Evolutionary conservation across 2,797 vertebrate genomes (phyloP), one percentile per base, ranked within the genome.

Genomic region (Coranthus polyacanthus): DNA sequence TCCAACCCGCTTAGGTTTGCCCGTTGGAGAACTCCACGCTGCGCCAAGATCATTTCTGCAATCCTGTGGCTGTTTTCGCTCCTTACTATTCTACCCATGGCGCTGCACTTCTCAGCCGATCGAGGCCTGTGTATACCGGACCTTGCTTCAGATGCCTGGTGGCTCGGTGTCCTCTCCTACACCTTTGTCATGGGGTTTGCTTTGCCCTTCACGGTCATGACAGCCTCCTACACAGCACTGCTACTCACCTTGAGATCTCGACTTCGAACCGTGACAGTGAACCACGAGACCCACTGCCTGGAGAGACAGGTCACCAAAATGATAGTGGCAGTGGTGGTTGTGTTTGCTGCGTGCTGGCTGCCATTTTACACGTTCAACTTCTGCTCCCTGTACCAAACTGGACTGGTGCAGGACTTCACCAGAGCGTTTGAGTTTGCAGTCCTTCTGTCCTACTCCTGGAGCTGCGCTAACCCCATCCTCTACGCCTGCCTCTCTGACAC

Each of bases 311-410:
- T 94, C 10, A 94, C 93, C 51, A 91, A 85, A 2, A 94, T 94
- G 93, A 92, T 95, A 39, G 89, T 94, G 0, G 88, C 90, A 0
- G 92, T 95, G 26, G 92, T 94, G 36, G 45, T 88, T 1, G 89
- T 88, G 12, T 95, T 95, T 0, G 93, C 88, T 1, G 15, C 91
- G 7, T 95, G 94, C 79, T 95, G 94, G 94, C 80, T 94, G 74
- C 94, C 94, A 0, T 95, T 95, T 75, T 95, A 95, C 58, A 47
- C 85, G 53, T 83, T 94, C 46, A 95, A 95, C 88, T 94, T 95
- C 75, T 94, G 83, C 67, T 81, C 92, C 0, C 57, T 91, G 38
- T 49, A 78, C 10, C 79, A 71, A 17, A 68, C 0, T 0, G 68
- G 78, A 12, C 22, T 77, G 6, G 56, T 52, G 0, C 38, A 72